Base-by-base conservation (phyloP, 2,888 invertebrate species). In the Caenorhabditis panamensis region DNA sequence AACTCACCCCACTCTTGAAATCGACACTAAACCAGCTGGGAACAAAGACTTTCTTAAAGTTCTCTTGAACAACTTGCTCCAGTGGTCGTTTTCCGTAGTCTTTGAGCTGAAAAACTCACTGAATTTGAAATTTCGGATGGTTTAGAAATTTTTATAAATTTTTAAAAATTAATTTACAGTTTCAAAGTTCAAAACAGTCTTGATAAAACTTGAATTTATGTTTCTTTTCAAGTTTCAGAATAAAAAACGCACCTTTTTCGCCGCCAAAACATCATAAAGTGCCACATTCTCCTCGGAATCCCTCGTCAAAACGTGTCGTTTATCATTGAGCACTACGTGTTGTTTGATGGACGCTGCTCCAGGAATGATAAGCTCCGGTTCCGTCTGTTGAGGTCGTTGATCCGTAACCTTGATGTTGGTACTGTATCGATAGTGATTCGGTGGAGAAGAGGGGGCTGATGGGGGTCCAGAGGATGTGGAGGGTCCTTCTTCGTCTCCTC, bases 1-100 rank as follows among this genome's bases (percentile, higher is more conserved):
- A 78, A 92, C 94, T 92, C 92, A 96, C 95, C 82, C 99, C 99
- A 77, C 97, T 98, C 93, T 99, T 99, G 58, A 99, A 94, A 92
- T 99, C 99, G 54, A 98, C 96, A 85, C 95, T 95, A 92, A 99
- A 99, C 99, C 99, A 99, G 92, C 96, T 97, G 31, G 99, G 98
- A 89, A 99, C 96, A 91, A 95, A 96, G 63, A 99, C 95, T 93
- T 95, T 95, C 92, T 96, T 95, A 89, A 95, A 95, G 81, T 95
- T 93, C 90, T 95, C 95, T 91, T 97, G 96, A 51, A 0, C 96
- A 94, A 92, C 97, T 95, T 90, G 96, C 95, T 83, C 98, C 96
- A 92, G 88, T 13, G 79, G 53, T 4, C 80, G 54, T 9, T 81
- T 89, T 0, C 97, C 97, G 77, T 97, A 93, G 91, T 96, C 96